These are phyloP conservation scores for Cyprinodon variegatus DNA, from an alignment of 2,113 vertebrate genomes.

Conservation along the genomic window DNA sequence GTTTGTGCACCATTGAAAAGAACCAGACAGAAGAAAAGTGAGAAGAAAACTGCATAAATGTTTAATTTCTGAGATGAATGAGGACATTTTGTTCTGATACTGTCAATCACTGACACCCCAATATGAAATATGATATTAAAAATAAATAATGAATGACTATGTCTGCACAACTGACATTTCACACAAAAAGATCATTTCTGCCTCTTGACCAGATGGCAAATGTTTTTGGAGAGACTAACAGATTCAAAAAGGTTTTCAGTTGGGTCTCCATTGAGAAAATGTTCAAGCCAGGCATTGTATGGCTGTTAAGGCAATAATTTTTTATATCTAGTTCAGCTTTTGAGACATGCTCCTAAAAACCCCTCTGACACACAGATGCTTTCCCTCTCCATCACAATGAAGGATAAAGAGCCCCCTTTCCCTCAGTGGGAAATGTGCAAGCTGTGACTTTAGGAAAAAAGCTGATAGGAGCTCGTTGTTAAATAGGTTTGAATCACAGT, in stretches of 20 bases:
- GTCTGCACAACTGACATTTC: background rate
- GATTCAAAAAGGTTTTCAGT: background rate
- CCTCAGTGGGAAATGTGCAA: too few species aligned
- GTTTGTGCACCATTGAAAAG: background rate
- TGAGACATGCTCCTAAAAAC: background rate
- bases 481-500: slow-evolving; percentile 6
- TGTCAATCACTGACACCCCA: slow-evolving; percentile 5
- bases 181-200: background rate
- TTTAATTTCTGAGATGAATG: slow-evolving; percentile 37
- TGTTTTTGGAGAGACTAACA: background rate
- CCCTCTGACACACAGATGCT: background rate
- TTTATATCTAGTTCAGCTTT: background rate
- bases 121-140: background rate
- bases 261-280: too few species aligned
- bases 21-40: background rate
- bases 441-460: background rate
- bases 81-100: slow-evolving; percentile 12
- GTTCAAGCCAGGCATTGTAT: background rate
- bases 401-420: too few species aligned
- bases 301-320: background rate
- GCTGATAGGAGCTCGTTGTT: background rate
- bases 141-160: background rate
- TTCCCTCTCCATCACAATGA: background rate
- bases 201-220: too few species aligned
- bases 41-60: slow-evolving; percentile 26